Evolutionary conservation across 23 tunicate species (phyloP).

Genomic region (Aplidium turbinatum): DNA sequence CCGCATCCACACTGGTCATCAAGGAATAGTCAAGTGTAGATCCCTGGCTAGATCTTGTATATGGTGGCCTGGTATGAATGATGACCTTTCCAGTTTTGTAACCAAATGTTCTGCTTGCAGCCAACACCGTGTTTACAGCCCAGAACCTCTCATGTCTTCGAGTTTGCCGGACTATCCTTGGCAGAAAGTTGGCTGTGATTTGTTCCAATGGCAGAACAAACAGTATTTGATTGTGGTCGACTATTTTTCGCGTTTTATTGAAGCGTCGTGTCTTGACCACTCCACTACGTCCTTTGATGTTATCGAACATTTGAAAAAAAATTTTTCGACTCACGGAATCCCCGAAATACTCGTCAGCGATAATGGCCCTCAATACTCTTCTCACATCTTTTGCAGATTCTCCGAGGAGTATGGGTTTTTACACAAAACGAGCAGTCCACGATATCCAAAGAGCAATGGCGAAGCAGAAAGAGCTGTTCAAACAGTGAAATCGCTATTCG

Average conservation of each 20-base stretch:
- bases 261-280: not conserved
- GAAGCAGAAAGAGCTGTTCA: slow-evolving; percentile 15
- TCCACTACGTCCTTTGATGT: slow-evolving; percentile 17
- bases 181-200: slow-evolving; percentile 20
- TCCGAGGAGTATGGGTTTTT: slow-evolving; percentile 12
- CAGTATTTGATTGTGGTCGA: slow-evolving; percentile 24
- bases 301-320: slow-evolving; percentile 16
- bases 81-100: slow-evolving; percentile 24
- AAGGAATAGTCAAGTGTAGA: slow-evolving; percentile 33
- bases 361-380: slow-evolving; percentile 23
- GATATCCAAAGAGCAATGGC: slow-evolving; percentile 15
- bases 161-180: slow-evolving; percentile 18
- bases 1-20: slow-evolving; percentile 22
- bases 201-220: not conserved
- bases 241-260: slow-evolving; percentile 22
- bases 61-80: slow-evolving; percentile 29
- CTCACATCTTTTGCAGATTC: not conserved
- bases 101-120: slow-evolving; percentile 14
- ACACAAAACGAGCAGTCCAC: slow-evolving; percentile 15
- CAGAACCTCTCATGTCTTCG: not conserved
- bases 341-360: slow-evolving; percentile 11
- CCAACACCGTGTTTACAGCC: not conserved
- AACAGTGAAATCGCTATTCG: slow-evolving; percentile 9
- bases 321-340: slow-evolving; percentile 3
- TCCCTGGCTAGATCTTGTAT: not conserved